phyloP scores from a whole-genome alignment of 2,113 vertebrate genomes.

The Alligator mississippiensis region DNA sequence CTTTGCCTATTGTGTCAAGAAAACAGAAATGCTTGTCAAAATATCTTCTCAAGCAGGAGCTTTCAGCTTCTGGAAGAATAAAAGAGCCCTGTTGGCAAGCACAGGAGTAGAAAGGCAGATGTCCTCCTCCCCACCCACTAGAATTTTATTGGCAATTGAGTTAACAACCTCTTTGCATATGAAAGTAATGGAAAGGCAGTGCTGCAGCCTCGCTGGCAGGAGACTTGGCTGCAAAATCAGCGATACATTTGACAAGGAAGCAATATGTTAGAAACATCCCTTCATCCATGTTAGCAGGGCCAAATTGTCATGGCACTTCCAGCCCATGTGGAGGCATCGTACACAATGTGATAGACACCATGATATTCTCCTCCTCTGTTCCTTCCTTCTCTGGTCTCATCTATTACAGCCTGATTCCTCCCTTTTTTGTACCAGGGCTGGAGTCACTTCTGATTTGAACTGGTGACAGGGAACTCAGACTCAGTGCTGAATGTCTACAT shows the following conservation, averaged over 20 bases:
- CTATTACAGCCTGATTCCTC: slow-evolving; percentile 42
- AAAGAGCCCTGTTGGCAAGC: slow-evolving; percentile 71
- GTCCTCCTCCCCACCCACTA: slow-evolving; percentile 74
- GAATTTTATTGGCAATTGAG: slow-evolving; percentile 74
- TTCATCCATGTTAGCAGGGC: slow-evolving; percentile 53
- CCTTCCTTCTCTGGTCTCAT: slow-evolving; percentile 17
- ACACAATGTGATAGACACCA: slow-evolving; percentile 71
- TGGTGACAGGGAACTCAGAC: slow-evolving; percentile 39
- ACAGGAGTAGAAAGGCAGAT: slow-evolving; percentile 71
- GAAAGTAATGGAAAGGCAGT: slow-evolving; percentile 63
- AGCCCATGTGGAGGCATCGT: slow-evolving; percentile 70
- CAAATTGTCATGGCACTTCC: slow-evolving; percentile 72
- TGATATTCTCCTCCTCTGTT: slow-evolving; percentile 57
- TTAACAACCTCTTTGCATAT: slow-evolving; percentile 74
- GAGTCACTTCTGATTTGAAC: slow-evolving; percentile 36
- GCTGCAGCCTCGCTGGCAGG: slow-evolving; percentile 69
- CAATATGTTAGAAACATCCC: slow-evolving; percentile 71
- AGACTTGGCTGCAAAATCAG: slow-evolving; percentile 72
- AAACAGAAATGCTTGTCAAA: slow-evolving; percentile 76
- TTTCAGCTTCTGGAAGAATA: slow-evolving; percentile 61
- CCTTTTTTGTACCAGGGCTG: background rate
- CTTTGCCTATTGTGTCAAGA: slow-evolving; percentile 70
- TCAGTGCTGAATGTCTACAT: slow-evolving; percentile 46
- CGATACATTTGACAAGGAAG: slow-evolving; percentile 75
- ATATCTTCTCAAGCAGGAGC: slow-evolving; percentile 64